Conservation (phyloP, 2,113 vertebrate genomes). For the Origma solitaria region DNA sequence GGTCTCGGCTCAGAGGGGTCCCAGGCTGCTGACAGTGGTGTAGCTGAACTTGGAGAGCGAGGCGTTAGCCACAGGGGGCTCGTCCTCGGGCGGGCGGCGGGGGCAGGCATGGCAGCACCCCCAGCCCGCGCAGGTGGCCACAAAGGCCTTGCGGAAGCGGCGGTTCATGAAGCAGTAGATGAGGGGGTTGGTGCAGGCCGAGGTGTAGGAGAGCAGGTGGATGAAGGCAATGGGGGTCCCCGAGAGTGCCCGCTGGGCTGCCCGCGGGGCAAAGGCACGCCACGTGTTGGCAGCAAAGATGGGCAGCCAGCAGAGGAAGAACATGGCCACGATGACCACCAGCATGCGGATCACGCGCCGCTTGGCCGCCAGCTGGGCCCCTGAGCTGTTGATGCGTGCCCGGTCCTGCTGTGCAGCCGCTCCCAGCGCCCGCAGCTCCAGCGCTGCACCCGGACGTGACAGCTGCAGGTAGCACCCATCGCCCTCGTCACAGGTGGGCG, state of each 20-base stretch:
- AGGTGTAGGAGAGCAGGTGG: constrained; percentile 87
- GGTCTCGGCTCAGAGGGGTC: constrained; percentile 70
- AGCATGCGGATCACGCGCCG: constrained; percentile 93
- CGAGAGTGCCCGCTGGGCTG: constrained; percentile 78
- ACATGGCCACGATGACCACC: constrained; percentile 88
- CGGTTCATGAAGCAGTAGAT: constrained; percentile 99
- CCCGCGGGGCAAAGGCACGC: constrained; percentile 81
- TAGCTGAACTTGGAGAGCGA: constrained; percentile 92
- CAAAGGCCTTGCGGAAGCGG: constrained; percentile 87
- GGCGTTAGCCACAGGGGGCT: constrained; percentile 65
- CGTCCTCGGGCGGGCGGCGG: constrained; percentile 64
- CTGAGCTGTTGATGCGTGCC: constrained; percentile 75
- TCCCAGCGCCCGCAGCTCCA: constrained; percentile 85
- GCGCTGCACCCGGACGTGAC: constrained; percentile 58
- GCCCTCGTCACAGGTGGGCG: constrained; percentile 69
- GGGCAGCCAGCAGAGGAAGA: constrained; percentile 95
- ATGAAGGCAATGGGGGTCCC: constrained; percentile 93
- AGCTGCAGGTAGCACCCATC: constrained; percentile 89
- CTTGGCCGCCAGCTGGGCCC: constrained; percentile 89
- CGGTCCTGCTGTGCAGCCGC: constrained; percentile 60
- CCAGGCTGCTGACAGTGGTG: constrained; percentile 90
- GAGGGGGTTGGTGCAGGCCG: constrained; percentile 89
- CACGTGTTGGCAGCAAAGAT: constrained; percentile 91
- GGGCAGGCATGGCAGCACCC: constrained; percentile 60
- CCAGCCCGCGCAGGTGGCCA: constrained; percentile 76